phyloP scores from a whole-genome alignment of 1,140 invertebrate genomes.

The Lanistes nyassanus region DNA sequence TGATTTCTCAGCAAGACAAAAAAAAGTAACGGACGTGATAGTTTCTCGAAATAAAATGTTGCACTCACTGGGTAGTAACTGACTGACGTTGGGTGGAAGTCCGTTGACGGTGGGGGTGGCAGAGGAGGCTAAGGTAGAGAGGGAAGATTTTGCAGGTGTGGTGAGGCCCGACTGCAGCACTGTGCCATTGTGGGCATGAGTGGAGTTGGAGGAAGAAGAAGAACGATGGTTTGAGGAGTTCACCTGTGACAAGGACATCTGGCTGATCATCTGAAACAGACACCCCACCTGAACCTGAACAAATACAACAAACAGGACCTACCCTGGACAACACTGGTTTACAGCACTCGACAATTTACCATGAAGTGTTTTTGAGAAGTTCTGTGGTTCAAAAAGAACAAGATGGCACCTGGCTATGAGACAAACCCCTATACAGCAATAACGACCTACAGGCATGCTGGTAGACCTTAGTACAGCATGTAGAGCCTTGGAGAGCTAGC shows the following conservation, averaged over 20 bases:
- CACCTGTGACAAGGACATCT: slow-evolving; percentile 31
- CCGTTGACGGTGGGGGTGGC: slow-evolving; percentile 44
- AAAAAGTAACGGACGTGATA: neutral
- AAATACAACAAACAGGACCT: too few relatives aligned
- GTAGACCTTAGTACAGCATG: too few relatives aligned
- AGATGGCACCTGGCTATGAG: neutral
- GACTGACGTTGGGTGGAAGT: slow-evolving; percentile 59
- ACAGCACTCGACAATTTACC: too few relatives aligned
- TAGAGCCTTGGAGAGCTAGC: too few relatives aligned
- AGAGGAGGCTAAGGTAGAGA: slow-evolving; percentile 25
- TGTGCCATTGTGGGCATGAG: slow-evolving; percentile 12
- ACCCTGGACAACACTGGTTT: too few relatives aligned
- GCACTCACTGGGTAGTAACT: slow-evolving; percentile 61
- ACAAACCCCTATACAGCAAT: neutral
- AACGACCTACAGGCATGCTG: neutral
- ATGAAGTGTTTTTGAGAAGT: too few relatives aligned
- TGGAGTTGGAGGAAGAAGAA: slow-evolving; percentile 26
- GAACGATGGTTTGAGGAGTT: slow-evolving; percentile 26
- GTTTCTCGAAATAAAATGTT: neutral
- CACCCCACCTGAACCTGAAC: neutral
- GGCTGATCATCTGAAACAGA: slow-evolving; percentile 33
- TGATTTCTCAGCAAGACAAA: neutral
- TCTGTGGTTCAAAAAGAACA: too few relatives aligned
- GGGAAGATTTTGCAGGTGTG: slow-evolving; percentile 29
- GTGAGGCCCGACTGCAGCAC: slow-evolving; percentile 32